phyloP scores from a whole-genome alignment of 2,888 invertebrate species.

The Furcula furcula region DNA sequence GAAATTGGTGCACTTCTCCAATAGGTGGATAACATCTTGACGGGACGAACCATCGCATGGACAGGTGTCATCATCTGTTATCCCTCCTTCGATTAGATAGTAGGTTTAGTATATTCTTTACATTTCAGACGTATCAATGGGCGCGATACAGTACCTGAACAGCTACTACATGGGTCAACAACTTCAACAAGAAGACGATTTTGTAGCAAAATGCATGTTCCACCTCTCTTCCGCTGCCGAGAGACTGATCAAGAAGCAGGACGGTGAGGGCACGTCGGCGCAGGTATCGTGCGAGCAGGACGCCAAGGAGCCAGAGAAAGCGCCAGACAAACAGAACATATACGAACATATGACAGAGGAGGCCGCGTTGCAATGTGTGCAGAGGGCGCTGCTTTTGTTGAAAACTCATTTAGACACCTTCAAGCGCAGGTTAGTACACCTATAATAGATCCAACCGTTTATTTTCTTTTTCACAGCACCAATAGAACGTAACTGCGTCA shows the following conservation, averaged over 20 bases:
- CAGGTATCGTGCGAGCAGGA: conserved; percentile 36
- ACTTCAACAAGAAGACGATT: conserved; percentile 94
- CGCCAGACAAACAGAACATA: conserved; percentile 66
- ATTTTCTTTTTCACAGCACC: too few relatives aligned
- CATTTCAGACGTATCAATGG: conserved; percentile 91
- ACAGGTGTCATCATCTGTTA: too few relatives aligned
- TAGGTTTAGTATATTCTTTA: background rate
- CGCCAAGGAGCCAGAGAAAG: conserved; percentile 50
- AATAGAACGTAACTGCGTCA: too few relatives aligned
- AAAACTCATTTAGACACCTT: conserved; percentile 97
- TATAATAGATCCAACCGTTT: too few relatives aligned
- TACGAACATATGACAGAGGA: conserved; percentile 85
- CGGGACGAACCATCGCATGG: too few relatives aligned
- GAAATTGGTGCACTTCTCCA: too few relatives aligned
- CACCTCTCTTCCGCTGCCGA: conserved; percentile 92
- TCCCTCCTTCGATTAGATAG: too few relatives aligned
- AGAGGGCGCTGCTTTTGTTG: conserved; percentile 92
- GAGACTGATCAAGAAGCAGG: conserved; percentile 80
- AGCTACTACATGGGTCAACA: conserved; percentile 97
- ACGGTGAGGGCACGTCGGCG: conserved; percentile 41
- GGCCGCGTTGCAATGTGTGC: conserved; percentile 92
- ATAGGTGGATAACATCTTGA: too few relatives aligned
- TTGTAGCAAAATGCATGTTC: conserved; percentile 96
- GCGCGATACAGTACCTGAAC: conserved; percentile 96
- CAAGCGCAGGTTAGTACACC: conserved; percentile 83